phyloP scores from a whole-genome alignment of 2,888 invertebrate genomes.

The Ennomos fuscantarius region DNA sequence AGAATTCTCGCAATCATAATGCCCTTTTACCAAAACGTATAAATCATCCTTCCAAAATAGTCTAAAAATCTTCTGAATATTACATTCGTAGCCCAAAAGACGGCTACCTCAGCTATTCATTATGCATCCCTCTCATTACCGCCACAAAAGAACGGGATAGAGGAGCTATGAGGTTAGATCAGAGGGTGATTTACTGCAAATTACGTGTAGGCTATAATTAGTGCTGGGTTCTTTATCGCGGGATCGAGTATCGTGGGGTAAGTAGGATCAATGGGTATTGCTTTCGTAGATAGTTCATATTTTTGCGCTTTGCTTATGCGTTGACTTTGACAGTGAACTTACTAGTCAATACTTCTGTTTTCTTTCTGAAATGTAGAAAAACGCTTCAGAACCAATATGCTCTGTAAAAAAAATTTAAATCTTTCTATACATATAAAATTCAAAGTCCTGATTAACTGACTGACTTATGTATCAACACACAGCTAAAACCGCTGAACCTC shows the following conservation, averaged over 20 bases:
- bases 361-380: no score
- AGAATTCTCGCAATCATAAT: no score
- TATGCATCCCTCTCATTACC: constrained; percentile 38
- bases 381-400: no score
- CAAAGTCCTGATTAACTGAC: no score
- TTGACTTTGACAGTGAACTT: neutral
- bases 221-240: constrained; percentile 21
- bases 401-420: no score
- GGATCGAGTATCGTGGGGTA: constrained; percentile 15
- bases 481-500: no score
- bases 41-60: constrained; percentile 9
- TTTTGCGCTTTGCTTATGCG: neutral
- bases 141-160: constrained; percentile 30
- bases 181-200: constrained; percentile 36
- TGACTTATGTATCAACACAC: no score
- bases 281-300: constrained; percentile 6
- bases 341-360: no score
- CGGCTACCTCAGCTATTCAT: constrained; percentile 24
- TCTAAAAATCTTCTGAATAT: constrained; percentile 7
- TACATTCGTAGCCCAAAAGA: constrained; percentile 10
- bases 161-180: constrained; percentile 19
- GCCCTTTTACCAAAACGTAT: no score
- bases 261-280: constrained; percentile 20
- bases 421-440: no score
- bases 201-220: constrained; percentile 31